Evolutionary conservation across 2,888 invertebrate species (phyloP).

Genomic region (Urechis unicinctus): DNA sequence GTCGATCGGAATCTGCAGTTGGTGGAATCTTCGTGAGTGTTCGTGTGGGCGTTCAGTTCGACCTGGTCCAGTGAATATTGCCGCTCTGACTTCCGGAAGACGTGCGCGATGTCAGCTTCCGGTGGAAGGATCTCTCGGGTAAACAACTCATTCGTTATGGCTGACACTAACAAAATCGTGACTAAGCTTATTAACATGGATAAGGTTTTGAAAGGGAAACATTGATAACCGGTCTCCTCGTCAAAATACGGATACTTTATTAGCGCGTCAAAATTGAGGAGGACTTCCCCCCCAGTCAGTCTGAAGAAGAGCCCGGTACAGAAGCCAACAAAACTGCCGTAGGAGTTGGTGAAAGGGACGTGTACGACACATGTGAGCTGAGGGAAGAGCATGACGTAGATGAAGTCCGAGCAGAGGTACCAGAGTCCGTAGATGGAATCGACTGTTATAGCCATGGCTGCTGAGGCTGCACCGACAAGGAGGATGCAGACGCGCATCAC

Average conservation of each 20-base stretch:
- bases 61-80: too few relatives aligned
- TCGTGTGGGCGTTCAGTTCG: too few relatives aligned
- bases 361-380: constrained; percentile 96
- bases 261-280: constrained; percentile 72
- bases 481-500: constrained; percentile 84
- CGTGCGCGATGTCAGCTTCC: too few relatives aligned
- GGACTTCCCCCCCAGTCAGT: constrained; percentile 77
- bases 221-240: constrained; percentile 57
- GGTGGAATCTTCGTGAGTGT: too few relatives aligned
- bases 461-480: constrained; percentile 78
- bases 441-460: constrained; percentile 92
- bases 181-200: too few relatives aligned
- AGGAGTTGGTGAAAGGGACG: constrained; percentile 90
- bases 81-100: too few relatives aligned
- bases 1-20: too few relatives aligned
- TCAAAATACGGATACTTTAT: constrained; percentile 74
- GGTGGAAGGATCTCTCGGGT: too few relatives aligned
- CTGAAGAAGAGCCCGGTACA: constrained; percentile 67
- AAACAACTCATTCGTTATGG: too few relatives aligned
- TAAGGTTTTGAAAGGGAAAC: constrained; percentile 93
- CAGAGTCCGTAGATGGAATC: constrained; percentile 95
- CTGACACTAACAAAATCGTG: too few relatives aligned
- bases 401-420: constrained; percentile 98
- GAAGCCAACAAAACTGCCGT: constrained; percentile 68
- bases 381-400: too few relatives aligned